Evolutionary conservation across 2,113 vertebrate species (phyloP), one percentile per base, ranked within the genome.

Genomic region (Geococcyx californianus): DNA sequence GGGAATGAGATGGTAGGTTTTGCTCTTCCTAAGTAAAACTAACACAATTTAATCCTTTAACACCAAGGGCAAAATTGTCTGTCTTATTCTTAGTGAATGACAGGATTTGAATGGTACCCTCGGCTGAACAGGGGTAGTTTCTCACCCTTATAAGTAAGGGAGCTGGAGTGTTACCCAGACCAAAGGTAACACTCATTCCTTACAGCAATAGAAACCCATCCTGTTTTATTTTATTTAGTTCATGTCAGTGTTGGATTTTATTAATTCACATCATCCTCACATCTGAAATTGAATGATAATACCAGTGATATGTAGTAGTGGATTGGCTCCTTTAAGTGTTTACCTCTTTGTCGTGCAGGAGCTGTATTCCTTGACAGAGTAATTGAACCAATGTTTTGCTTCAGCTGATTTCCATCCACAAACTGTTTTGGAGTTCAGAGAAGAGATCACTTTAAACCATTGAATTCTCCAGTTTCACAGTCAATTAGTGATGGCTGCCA

Each of bases 401-500:
- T 94, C 95, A 90, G 89, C 86, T 97, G 90, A 96, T 95, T 97
- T 96, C 93, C 91, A 97, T 97, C 94, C 96, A 88, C 94, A 95
- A 95, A 85, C 84, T 94, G 58, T 94, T 94, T 68, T 93, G 93
- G 93, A 95, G 96, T 97, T 97, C 97, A 97, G 85, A 80, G 80
- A 96, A 81, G 90, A 95, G 89, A 96, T 94, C 94, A 96, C 95
- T 92, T 96, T 96, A 97, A 94, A 93, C 94, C 81, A 92, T 42
- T 95, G 95, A 93, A 80, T 96, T 97, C 96, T 95, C 96, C 90
- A 95, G 90, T 91, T 97, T 97, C 96, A 97, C 94, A 97, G 97
- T 97, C 96, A 92, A 97, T 97, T 97, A 97, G 95, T 94, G 96
- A 97, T 90, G 96, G 95, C 36, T 96, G 92, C 96, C 97, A 95